Evolutionary conservation across 92 coral and sea anemone genomes (phyloP).

Genomic region (Siderastrea radians): DNA sequence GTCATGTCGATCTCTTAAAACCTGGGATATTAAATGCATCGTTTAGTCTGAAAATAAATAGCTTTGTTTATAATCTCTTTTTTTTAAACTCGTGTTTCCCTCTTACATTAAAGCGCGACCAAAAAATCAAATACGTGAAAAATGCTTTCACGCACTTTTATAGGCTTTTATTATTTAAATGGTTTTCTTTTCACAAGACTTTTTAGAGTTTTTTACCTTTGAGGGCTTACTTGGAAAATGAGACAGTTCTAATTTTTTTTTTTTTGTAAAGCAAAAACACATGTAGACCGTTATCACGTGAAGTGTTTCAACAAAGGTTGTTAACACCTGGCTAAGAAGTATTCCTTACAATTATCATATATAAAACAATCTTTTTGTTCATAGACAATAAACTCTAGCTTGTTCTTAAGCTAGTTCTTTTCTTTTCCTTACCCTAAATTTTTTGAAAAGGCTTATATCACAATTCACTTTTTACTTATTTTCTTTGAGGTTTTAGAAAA

Average conservation of each 20-base stretch:
- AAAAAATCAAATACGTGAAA: neutral
- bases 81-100: neutral
- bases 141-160: neutral
- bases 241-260: neutral
- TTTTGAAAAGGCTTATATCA: neutral
- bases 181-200: neutral
- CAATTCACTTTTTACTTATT: neutral
- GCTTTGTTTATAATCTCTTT: slow-evolving; percentile 2
- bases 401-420: neutral
- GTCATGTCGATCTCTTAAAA: slow-evolving; percentile 32
- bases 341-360: neutral
- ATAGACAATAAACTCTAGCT: neutral
- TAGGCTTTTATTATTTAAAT: neutral
- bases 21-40: slow-evolving; percentile 29
- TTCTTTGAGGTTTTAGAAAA: neutral
- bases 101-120: neutral
- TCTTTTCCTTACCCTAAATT: neutral
- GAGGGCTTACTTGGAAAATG: slow-evolving; percentile 14
- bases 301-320: neutral
- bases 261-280: neutral
- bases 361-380: neutral
- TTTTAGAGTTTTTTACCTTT: neutral
- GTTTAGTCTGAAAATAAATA: neutral
- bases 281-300: slow-evolving; percentile 30
- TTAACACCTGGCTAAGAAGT: slow-evolving; percentile 36